These are phyloP conservation scores for Saccostrea echinata DNA, from an alignment of 1,140 invertebrate species.

Conservation along the genomic window DNA sequence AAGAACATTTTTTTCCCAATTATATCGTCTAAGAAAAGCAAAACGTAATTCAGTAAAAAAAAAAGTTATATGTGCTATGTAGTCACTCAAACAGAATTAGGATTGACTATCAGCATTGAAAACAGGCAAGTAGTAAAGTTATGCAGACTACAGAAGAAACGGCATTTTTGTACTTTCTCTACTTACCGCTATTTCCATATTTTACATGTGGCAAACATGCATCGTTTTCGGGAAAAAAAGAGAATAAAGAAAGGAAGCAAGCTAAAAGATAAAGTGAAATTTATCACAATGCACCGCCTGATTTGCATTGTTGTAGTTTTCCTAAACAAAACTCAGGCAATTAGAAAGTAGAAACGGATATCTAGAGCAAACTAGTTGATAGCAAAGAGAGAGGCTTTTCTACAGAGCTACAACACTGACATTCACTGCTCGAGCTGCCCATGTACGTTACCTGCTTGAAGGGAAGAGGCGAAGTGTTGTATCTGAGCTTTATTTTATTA, in stretches of 20 bases:
- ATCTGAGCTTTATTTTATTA: constrained; percentile 57
- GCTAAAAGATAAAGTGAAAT: background rate
- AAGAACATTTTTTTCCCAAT: no score
- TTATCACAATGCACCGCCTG: background rate
- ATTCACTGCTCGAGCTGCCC: background rate
- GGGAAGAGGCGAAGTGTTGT: constrained; percentile 57
- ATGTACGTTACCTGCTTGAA: constrained; percentile 68
- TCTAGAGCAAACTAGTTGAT: background rate
- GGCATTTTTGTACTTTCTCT: background rate
- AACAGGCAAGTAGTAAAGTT: background rate
- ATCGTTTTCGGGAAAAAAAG: background rate
- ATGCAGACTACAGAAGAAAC: background rate
- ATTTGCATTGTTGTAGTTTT: background rate
- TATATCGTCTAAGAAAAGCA: no score
- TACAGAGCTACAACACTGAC: background rate
- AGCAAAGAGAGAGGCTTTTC: background rate
- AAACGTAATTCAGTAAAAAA: no score
- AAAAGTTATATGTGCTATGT: background rate
- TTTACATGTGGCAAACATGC: background rate
- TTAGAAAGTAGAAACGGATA: background rate
- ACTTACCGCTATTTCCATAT: background rate
- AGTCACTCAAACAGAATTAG: background rate
- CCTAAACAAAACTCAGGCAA: background rate
- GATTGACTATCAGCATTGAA: background rate
- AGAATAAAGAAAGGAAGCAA: background rate